Evolutionary conservation across 2,113 vertebrate species (phyloP).

Genomic region (Panurus biarmicus): DNA sequence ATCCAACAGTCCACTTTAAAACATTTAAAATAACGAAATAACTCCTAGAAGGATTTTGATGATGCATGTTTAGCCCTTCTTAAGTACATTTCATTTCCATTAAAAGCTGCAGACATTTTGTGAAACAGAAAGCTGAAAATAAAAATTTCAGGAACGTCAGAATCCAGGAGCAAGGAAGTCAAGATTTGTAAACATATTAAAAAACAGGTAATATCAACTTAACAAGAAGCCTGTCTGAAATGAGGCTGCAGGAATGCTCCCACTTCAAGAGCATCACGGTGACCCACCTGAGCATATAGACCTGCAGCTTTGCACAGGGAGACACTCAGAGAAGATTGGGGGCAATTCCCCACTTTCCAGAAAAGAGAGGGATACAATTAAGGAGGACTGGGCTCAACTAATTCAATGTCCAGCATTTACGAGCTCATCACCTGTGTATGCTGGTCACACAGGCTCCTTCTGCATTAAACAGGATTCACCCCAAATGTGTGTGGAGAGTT

Average conservation of each 20-base stretch:
- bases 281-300: neutral
- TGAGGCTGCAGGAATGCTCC: neutral
- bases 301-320: neutral
- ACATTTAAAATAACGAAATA: neutral
- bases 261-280: neutral
- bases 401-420: neutral
- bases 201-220: neutral
- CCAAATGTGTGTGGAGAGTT: neutral
- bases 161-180: neutral
- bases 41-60: neutral
- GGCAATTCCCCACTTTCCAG: neutral
- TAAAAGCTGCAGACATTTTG: neutral
- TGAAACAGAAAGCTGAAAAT: neutral
- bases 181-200: neutral
- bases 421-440: neutral
- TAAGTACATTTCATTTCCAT: neutral
- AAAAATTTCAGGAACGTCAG: neutral
- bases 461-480: neutral
- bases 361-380: neutral
- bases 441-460: neutral
- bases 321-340: fast-evolving
- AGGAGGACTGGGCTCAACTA: neutral
- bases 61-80: neutral
- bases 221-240: neutral
- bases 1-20: neutral